These are phyloP conservation scores for Thymelicus lineola DNA, from an alignment of 2,888 invertebrate genomes.

Conservation along the genomic window DNA sequence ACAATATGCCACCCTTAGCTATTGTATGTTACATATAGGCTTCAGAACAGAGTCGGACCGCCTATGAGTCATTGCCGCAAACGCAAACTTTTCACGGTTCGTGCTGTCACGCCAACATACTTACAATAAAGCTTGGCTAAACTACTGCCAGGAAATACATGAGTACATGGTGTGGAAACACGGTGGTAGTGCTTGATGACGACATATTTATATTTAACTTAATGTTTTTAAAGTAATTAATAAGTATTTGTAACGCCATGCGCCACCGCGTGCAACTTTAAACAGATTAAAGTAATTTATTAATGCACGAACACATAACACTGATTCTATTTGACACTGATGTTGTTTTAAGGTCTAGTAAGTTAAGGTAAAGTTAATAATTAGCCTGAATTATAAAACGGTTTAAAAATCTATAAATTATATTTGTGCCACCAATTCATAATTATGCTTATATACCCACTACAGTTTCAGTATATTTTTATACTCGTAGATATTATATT, in stretches of 20 bases:
- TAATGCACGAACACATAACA: no score
- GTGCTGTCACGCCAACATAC: conserved; percentile 35
- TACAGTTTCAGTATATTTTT: no score
- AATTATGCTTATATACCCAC: no score
- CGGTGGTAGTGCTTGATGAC: conserved; percentile 2
- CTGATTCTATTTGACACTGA: no score
- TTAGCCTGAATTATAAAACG: no score
- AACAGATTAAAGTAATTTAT: not conserved
- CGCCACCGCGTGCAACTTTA: not conserved
- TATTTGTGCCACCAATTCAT: no score
- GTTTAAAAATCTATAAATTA: no score
- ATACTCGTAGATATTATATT: no score
- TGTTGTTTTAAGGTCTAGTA: no score
- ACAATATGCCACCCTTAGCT: no score
- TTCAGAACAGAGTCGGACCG: not conserved
- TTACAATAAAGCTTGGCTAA: conserved; percentile 15
- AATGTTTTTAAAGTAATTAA: conserved; percentile 9
- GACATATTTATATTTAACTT: not conserved
- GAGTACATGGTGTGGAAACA: conserved; percentile 9
- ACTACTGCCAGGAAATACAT: conserved; percentile 12
- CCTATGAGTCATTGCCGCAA: conserved; percentile 28
- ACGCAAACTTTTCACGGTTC: conserved; percentile 23
- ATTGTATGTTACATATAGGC: no score
- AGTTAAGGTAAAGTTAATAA: no score
- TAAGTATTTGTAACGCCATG: conserved; percentile 4